Conservation (phyloP, 1,140 invertebrate genomes). For the Tribolium madens region DNA sequence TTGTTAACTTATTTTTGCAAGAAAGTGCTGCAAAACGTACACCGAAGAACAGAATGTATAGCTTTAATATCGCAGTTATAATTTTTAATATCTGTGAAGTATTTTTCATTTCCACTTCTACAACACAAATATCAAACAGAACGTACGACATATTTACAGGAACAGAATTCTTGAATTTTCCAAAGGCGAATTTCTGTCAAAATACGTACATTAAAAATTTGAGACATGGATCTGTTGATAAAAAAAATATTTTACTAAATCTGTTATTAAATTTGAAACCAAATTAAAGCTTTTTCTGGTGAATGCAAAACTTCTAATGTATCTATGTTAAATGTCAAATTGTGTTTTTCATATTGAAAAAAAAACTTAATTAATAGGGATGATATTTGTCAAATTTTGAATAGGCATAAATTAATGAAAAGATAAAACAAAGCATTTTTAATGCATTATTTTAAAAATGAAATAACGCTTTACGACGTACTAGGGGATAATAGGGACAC, state of each 20-base stretch:
- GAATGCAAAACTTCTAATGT: too few relatives aligned
- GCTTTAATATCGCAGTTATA: slow-evolving; percentile 36
- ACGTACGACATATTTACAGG: not conserved
- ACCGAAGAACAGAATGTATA: slow-evolving; percentile 14
- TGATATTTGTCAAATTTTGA: too few relatives aligned
- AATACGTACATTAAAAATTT: not conserved
- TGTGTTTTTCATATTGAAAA: too few relatives aligned
- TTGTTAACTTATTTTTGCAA: slow-evolving; percentile 15
- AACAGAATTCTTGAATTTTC: slow-evolving; percentile 13
- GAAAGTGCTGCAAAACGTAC: slow-evolving; percentile 3
- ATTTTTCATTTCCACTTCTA: slow-evolving; percentile 32
- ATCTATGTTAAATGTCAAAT: too few relatives aligned
- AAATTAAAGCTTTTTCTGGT: too few relatives aligned
- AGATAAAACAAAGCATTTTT: too few relatives aligned
- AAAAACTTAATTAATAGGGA: too few relatives aligned
- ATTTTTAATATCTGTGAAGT: slow-evolving; percentile 38
- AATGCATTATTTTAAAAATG: too few relatives aligned
- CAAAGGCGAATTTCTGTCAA: not conserved
- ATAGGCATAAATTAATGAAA: too few relatives aligned
- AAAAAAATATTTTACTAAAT: too few relatives aligned
- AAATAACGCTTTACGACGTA: too few relatives aligned
- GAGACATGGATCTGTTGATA: not conserved
- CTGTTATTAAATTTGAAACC: too few relatives aligned
- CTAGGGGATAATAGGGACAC: not conserved
- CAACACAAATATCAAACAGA: slow-evolving; percentile 36